Conservation (phyloP, 2,888 invertebrate species). For the Rhagonycha fulva region DNA sequence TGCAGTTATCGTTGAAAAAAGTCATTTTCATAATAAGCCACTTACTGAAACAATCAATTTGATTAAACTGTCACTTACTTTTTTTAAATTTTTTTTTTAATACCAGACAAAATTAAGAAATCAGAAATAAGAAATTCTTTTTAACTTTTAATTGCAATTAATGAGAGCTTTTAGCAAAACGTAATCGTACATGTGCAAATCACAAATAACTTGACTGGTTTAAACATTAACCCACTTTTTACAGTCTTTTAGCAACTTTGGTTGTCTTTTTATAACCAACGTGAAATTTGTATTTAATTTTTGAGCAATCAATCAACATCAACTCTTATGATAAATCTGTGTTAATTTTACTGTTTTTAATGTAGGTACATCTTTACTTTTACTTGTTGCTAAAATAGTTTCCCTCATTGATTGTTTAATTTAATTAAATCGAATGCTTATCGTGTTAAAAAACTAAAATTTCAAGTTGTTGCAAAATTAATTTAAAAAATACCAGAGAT, state of each 20-base stretch:
- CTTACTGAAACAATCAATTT: background rate
- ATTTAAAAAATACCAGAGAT: no score
- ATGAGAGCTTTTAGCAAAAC: slow-evolving; percentile 9
- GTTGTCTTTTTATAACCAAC: background rate
- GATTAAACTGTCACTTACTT: background rate
- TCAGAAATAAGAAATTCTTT: background rate
- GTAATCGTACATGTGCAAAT: slow-evolving; percentile 2
- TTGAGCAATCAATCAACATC: background rate
- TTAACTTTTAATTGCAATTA: slow-evolving; percentile 8
- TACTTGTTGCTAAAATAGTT: background rate
- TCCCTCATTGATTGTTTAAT: background rate
- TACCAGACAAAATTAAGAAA: background rate
- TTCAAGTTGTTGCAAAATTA: no score
- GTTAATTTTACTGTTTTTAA: background rate
- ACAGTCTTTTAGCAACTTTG: background rate
- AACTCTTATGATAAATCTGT: background rate
- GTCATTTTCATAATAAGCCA: background rate
- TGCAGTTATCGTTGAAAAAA: background rate
- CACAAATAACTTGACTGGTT: background rate
- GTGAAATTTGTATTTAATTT: background rate
- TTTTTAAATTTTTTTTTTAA: background rate
- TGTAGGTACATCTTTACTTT: background rate
- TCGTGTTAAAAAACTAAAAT: no score
- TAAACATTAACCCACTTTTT: slow-evolving; percentile 12
- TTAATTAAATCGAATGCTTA: background rate